Evolutionary conservation across 2,113 vertebrate genomes (phyloP).

Genomic region (Saccopteryx bilineata): DNA sequence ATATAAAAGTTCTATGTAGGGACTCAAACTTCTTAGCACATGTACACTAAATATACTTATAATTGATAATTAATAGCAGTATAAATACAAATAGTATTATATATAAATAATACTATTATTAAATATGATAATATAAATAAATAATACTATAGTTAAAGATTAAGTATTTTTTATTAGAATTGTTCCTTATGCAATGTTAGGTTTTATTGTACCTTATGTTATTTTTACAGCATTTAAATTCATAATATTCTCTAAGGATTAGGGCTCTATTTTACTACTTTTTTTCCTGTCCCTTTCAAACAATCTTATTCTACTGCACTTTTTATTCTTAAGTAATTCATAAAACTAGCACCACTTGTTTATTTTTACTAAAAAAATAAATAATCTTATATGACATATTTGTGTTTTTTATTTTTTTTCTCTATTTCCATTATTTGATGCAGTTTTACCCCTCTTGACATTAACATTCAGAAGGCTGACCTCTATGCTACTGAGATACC

Average conservation of each 20-base stretch:
- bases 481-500: not conserved
- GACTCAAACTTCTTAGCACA: not conserved
- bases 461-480: not conserved
- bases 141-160: not conserved
- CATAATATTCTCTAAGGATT: not conserved
- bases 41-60: not conserved
- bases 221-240: not conserved
- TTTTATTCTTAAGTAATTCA: conserved; percentile 4
- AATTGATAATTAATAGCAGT: not conserved
- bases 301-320: not conserved
- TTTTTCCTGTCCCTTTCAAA: not conserved
- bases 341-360: not conserved
- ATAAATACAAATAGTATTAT: not conserved
- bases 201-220: not conserved
- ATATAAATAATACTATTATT: too few species aligned
- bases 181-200: not conserved
- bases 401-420: not conserved
- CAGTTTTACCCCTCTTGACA: not conserved
- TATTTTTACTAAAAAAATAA: not conserved
- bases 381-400: not conserved
- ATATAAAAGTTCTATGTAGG: not conserved
- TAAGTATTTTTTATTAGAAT: not conserved
- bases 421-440: not conserved
- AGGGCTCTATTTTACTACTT: not conserved
- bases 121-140: not conserved